phyloP scores from a whole-genome alignment of 1,140 invertebrate genomes.

The Apis mellifera region DNA sequence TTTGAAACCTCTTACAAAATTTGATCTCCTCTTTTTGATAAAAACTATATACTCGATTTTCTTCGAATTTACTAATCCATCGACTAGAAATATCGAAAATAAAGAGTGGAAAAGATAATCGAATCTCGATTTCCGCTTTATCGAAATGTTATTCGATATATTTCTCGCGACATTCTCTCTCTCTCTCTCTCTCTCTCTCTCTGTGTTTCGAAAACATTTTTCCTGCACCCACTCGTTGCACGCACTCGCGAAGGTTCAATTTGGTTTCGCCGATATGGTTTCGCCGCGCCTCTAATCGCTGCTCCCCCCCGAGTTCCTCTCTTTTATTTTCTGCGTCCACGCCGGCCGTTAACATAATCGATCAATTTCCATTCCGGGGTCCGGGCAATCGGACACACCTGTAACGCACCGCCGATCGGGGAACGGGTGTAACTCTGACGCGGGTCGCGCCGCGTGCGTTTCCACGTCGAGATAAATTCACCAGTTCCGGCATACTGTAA shows the following conservation, averaged over 20 bases:
- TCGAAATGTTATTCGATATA: not conserved
- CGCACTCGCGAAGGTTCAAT: constrained; percentile 9
- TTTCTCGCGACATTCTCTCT: not conserved
- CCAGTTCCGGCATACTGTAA: constrained; percentile 59
- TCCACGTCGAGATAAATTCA: constrained; percentile 61
- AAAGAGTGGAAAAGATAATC: too few species aligned
- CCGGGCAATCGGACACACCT: constrained; percentile 57
- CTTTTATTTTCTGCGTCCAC: constrained; percentile 42
- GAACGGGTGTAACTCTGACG: constrained; percentile 49
- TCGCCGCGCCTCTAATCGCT: constrained; percentile 23
- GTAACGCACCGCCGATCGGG: constrained; percentile 43
- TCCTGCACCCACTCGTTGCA: not conserved
- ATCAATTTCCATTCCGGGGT: constrained; percentile 65
- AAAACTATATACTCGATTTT: too few species aligned
- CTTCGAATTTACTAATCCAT: too few species aligned
- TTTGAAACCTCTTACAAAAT: too few species aligned
- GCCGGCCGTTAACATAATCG: constrained; percentile 65
- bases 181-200: not conserved
- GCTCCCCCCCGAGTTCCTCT: constrained; percentile 6
- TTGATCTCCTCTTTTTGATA: too few species aligned
- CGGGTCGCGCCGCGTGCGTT: constrained; percentile 21
- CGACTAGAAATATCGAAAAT: too few species aligned
- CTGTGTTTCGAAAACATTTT: not conserved
- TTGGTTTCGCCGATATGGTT: not conserved
- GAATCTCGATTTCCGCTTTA: not conserved